Percentiles rank a stretch among this genome's conserved stretches.
These are phyloP conservation scores for Hylaeus volcanicus DNA, from an alignment of 1,140 invertebrate species.

Conservation along the genomic window DNA sequence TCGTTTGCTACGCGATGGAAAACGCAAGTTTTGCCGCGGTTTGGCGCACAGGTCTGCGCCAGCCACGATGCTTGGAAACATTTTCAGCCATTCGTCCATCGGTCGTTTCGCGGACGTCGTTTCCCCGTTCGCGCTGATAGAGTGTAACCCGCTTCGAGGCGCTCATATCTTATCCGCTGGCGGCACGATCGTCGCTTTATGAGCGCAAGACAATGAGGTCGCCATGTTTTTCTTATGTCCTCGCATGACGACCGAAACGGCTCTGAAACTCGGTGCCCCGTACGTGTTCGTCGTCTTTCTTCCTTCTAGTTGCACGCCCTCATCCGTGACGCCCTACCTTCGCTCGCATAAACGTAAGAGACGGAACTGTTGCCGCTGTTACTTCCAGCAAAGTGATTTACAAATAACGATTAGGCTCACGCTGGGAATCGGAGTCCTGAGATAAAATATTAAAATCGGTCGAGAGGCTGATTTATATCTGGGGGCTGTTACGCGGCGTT, in stretches of 20 bases:
- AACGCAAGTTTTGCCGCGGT: slow-evolving; percentile 15
- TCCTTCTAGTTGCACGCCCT: slow-evolving; percentile 68
- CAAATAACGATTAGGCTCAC: slow-evolving; percentile 54
- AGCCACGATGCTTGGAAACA: background rate
- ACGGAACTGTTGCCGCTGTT: slow-evolving; percentile 53
- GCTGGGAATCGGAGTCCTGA: slow-evolving; percentile 14
- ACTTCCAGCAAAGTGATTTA: slow-evolving; percentile 48
- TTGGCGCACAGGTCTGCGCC: background rate
- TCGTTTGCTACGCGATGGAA: slow-evolving; percentile 20
- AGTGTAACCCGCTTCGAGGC: slow-evolving; percentile 38
- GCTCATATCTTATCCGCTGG: slow-evolving; percentile 57
- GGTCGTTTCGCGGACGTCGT: background rate
- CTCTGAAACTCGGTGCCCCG: slow-evolving; percentile 68
- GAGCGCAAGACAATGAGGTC: slow-evolving; percentile 75
- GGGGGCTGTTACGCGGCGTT: background rate
- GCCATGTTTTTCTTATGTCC: slow-evolving; percentile 74
- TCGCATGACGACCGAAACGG: slow-evolving; percentile 74
- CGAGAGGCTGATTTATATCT: background rate
- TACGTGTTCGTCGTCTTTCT: slow-evolving; percentile 73
- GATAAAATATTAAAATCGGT: slow-evolving; percentile 13
- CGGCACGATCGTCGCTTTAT: slow-evolving; percentile 46
- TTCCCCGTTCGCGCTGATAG: slow-evolving; percentile 16
- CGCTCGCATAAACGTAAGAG: slow-evolving; percentile 71
- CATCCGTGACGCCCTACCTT: slow-evolving; percentile 80
- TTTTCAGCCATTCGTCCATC: background rate